phyloP scores from a whole-genome alignment of 2,113 vertebrate genomes.

The Heptranchias perlo region DNA sequence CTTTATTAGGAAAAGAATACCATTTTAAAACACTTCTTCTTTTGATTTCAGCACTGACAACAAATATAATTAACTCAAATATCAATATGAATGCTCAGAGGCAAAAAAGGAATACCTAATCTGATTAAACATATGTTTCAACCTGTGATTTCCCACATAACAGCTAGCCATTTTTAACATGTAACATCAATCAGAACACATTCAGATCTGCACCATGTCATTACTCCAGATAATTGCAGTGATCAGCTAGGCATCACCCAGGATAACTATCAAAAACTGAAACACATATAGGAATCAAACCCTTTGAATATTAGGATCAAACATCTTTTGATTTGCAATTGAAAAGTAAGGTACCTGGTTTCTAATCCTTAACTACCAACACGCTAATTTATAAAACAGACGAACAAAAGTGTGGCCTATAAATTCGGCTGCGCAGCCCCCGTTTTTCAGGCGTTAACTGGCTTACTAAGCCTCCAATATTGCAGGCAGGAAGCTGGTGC shows the following conservation, averaged over 20 bases:
- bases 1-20: background rate
- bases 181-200: background rate
- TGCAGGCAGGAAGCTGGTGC: background rate
- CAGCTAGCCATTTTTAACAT: background rate
- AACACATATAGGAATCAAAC: background rate
- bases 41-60: background rate
- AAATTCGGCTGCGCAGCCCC: background rate
- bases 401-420: background rate
- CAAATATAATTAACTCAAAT: background rate
- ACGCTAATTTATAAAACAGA: background rate
- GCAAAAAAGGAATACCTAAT: background rate
- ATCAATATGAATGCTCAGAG: background rate
- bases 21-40: background rate
- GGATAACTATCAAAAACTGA: background rate
- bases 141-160: background rate
- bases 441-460: too few relatives aligned
- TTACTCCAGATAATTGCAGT: background rate
- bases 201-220: background rate
- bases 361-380: background rate
- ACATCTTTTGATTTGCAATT: background rate
- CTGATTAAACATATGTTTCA: background rate
- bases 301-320: background rate
- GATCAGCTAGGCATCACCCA: background rate
- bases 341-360: background rate
- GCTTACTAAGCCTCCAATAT: background rate